Evolutionary conservation across 2,113 vertebrate species (phyloP).

Genomic region (Globicephala melas): DNA sequence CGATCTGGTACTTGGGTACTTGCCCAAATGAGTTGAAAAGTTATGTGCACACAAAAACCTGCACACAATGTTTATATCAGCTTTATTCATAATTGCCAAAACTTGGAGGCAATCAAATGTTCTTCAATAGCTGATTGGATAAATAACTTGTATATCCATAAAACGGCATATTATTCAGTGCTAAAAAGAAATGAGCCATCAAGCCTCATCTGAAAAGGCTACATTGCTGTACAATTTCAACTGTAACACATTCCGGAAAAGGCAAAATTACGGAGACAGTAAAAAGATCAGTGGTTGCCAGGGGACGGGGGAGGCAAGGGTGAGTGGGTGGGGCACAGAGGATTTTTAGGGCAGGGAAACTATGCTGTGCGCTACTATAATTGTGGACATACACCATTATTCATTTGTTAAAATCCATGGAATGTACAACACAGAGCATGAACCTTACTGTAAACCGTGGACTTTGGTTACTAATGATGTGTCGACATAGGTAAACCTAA

Average conservation of each 20-base stretch:
- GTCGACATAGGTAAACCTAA: neutral
- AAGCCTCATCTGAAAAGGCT: neutral
- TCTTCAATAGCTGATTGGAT: neutral
- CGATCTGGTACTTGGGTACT: neutral
- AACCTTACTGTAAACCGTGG: neutral
- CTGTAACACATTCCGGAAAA: neutral
- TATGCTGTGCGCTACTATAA: no score
- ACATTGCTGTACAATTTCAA: neutral
- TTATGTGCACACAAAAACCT: neutral
- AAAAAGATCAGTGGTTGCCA: neutral
- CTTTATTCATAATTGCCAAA: neutral
- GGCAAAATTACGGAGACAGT: neutral
- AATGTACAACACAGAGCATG: neutral
- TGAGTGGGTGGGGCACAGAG: no score
- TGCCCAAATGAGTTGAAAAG: neutral
- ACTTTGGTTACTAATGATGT: neutral
- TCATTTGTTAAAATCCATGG: neutral
- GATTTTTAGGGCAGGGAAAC: neutral
- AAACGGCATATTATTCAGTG: slow-evolving; percentile 19
- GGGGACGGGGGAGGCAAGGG: no score
- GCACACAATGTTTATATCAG: neutral
- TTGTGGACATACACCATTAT: neutral
- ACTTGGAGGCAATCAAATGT: neutral
- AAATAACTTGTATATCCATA: neutral
- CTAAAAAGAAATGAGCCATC: slow-evolving; percentile 10